A percentile compares a stretch with the other conserved stretches of the same genome.
phyloP scores from a whole-genome alignment of 2,113 vertebrate genomes.

The Argyrosomus japonicus region DNA sequence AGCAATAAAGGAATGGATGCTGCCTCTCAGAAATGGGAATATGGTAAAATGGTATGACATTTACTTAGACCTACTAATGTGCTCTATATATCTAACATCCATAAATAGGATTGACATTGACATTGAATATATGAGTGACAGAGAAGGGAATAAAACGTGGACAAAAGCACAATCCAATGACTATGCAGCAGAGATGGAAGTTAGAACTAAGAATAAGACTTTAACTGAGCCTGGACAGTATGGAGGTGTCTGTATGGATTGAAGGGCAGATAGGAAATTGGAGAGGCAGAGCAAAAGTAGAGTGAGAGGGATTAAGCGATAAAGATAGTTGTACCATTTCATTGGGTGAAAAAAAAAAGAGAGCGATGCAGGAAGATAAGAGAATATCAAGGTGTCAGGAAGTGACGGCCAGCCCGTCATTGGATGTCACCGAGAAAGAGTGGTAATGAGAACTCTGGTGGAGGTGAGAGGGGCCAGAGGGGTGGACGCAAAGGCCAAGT shows the following conservation, averaged over 20 bases:
- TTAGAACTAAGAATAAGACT: slow-evolving; percentile 9
- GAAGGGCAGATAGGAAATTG: slow-evolving; percentile 41
- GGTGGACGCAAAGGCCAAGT: slow-evolving; percentile 71
- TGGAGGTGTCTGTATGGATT: slow-evolving; percentile 15
- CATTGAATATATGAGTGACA: neutral
- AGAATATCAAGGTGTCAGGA: slow-evolving; percentile 67
- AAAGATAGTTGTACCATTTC: slow-evolving; percentile 4
- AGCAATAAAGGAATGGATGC: neutral
- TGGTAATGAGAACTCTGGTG: slow-evolving; percentile 69
- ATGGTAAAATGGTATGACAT: slow-evolving; percentile 7
- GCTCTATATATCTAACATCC: slow-evolving; percentile 19
- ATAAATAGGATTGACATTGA: neutral
- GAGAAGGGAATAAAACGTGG: slow-evolving; percentile 9
- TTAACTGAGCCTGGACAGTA: slow-evolving; percentile 16
- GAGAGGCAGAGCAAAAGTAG: slow-evolving; percentile 33
- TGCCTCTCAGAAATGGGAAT: slow-evolving; percentile 22
- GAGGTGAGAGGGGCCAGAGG: slow-evolving; percentile 54
- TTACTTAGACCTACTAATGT: neutral
- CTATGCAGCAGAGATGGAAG: neutral
- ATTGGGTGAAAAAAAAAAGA: slow-evolving; percentile 28
- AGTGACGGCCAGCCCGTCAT: slow-evolving; percentile 45
- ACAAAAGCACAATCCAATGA: neutral
- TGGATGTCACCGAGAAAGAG: slow-evolving; percentile 64
- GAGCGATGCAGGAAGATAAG: slow-evolving; percentile 4
- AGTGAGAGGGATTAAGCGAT: slow-evolving; percentile 12